A percentile compares a stretch with the other conserved stretches of the same genome.
Evolutionary conservation across 2,888 invertebrate genomes (phyloP).

Genomic region (Aporophyla nigra): DNA sequence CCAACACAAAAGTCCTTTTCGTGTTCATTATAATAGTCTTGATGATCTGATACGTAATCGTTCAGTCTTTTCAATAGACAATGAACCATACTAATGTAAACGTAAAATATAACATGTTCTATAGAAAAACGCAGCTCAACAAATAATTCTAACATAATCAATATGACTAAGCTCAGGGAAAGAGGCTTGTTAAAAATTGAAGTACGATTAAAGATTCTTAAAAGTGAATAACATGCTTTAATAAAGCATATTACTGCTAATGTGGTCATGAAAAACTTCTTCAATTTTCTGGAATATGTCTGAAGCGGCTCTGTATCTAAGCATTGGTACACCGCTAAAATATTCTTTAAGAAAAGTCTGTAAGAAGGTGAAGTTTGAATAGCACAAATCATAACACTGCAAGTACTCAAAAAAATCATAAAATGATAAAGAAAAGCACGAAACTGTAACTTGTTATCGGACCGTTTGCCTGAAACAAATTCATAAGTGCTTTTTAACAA

Average conservation of each 20-base stretch:
- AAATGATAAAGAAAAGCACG: neutral
- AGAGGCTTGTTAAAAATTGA: rapidly evolving
- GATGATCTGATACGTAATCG: too few species aligned
- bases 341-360: neutral
- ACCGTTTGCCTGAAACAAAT: too few species aligned
- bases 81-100: neutral
- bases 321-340: neutral
- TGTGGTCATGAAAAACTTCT: neutral
- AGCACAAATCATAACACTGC: neutral
- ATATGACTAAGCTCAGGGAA: rapidly evolving
- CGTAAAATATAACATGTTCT: constrained; percentile 24
- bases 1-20: too few species aligned
- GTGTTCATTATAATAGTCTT: too few species aligned
- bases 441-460: rapidly evolving
- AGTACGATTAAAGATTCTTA: neutral
- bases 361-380: constrained; percentile 14
- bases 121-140: constrained; percentile 25
- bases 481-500: too few species aligned
- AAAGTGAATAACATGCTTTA: neutral
- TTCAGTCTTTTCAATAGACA: too few species aligned
- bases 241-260: neutral
- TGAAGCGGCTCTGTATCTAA: neutral
- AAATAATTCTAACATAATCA: neutral
- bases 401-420: neutral
- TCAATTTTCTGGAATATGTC: neutral